Evolutionary conservation across 2,797 vertebrate species (phyloP).

Genomic region (Malurus leucopterus): DNA sequence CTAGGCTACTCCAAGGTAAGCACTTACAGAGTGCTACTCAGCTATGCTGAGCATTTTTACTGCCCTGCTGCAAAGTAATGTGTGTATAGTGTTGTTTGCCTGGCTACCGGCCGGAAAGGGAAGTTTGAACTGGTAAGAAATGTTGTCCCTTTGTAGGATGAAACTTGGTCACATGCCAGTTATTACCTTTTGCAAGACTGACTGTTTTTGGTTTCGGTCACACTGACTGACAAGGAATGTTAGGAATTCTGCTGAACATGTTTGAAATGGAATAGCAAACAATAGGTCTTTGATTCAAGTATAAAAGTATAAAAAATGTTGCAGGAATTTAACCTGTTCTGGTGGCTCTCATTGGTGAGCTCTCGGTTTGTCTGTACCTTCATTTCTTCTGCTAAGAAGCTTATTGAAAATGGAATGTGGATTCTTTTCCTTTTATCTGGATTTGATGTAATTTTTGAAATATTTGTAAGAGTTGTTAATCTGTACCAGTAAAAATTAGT

Average conservation of each 20-base stretch:
- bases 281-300: constrained; percentile 69
- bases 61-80: constrained; percentile 65
- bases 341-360: background rate
- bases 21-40: constrained; percentile 66
- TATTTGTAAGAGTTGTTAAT: background rate
- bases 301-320: constrained; percentile 47
- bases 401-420: background rate
- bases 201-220: constrained; percentile 73
- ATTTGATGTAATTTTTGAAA: background rate
- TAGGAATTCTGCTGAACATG: constrained; percentile 71
- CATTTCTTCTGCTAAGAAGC: background rate
- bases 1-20: constrained; percentile 81
- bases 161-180: constrained; percentile 65
- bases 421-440: background rate
- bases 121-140: constrained; percentile 35
- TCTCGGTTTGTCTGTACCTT: background rate
- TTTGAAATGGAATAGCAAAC: constrained; percentile 63
- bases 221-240: constrained; percentile 73
- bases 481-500: background rate
- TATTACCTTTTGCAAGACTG: constrained; percentile 61
- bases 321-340: constrained; percentile 46
- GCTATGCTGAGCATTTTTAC: constrained; percentile 69
- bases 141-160: constrained; percentile 27
- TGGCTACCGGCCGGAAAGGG: constrained; percentile 45
- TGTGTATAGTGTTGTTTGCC: constrained; percentile 40